Percentiles rank a stretch among this genome's conserved stretches.
These are phyloP conservation scores for Nestor notabilis DNA, from an alignment of 2,113 vertebrate genomes.

Conservation along the genomic window DNA sequence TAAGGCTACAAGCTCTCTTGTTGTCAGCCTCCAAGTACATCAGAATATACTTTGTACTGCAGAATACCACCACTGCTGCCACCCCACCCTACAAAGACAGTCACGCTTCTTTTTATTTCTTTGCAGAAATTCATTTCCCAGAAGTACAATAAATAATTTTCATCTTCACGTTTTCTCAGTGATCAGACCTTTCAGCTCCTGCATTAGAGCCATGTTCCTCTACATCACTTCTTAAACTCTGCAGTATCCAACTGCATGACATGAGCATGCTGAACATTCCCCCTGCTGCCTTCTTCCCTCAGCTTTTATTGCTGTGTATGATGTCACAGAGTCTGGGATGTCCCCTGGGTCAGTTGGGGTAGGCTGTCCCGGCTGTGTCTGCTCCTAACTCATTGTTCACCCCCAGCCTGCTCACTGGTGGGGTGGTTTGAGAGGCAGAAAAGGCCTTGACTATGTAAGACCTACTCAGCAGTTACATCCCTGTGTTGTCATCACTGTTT, in stretches of 20 bases:
- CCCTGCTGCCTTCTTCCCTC: neutral
- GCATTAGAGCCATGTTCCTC: neutral
- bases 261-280: fast-evolving
- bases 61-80: neutral
- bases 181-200: neutral
- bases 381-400: neutral
- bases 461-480: neutral
- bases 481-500: neutral
- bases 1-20: neutral
- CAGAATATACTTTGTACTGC: neutral
- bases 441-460: neutral
- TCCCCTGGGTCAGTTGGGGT: neutral
- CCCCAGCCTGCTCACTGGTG: neutral
- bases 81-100: neutral
- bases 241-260: neutral
- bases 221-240: neutral
- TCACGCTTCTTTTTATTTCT: neutral
- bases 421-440: neutral
- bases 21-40: neutral
- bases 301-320: neutral
- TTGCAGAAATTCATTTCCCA: neutral
- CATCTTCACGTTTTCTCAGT: neutral
- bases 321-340: neutral
- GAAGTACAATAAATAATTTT: neutral
- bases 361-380: neutral